Evolutionary conservation across 1,140 invertebrate species (phyloP), one percentile per base, ranked within the genome.

Genomic region (Lordiphosa clarofinis): DNA sequence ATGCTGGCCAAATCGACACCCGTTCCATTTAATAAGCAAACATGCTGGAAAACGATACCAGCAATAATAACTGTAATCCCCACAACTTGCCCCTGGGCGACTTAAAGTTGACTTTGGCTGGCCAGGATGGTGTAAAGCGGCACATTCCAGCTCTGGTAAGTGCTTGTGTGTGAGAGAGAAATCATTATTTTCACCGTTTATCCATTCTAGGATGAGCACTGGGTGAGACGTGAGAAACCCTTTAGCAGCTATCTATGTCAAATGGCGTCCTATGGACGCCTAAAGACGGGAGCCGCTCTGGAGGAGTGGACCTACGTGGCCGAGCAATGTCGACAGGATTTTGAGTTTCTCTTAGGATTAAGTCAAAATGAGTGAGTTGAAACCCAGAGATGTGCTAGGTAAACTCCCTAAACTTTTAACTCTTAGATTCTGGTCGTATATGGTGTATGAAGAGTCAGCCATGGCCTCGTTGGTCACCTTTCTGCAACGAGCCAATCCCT

Each of bases 401-500:
- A 3, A 13, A 11, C 13, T 15, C 50, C 3, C 21, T 55, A 11
- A 11, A 11, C 21, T 0, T 7, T 21, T 21, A 19, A 9, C 9
- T 2, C 10, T 21, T 49, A 87, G 74, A 86, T 90, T 91, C 63
- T 96, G 95, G 95, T 96, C 94, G 13, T 93, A 94, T 87, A 89
- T 96, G 71, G 75, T 95, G 13, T 93, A 93, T 88, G 92, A 95
- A 70, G 87, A 91, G 7, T 89, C 90, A 3, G 92, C 94, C 57
- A 92, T 94, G 87, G 90, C 93, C 46, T 90, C 91, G 11, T 68
- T 96, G 52, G 91, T 93, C 56, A 93, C 92, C 15, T 95, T 95
- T 86, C 89, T 96, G 8, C 93, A 94, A 89, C 92, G 93, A 60
- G 92, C 93, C 4, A 93, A 92, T 63, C 93, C 94, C 3, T 93